Evolutionary conservation across 2,888 invertebrate genomes (phyloP).

Genomic region (Apamea epomidion): DNA sequence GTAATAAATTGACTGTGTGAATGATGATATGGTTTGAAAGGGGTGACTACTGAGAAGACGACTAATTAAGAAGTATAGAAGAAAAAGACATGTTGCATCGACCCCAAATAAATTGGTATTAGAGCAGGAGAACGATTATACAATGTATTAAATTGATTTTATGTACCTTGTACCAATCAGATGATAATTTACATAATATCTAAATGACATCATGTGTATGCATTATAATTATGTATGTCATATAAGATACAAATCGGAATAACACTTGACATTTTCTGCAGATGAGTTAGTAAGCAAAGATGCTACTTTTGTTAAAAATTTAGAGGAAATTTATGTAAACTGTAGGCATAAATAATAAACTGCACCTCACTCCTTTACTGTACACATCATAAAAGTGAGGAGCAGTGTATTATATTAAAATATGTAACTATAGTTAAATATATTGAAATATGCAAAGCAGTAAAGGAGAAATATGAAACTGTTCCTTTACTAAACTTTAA

Average conservation of each 20-base stretch:
- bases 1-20: background rate
- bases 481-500: background rate
- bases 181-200: background rate
- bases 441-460: background rate
- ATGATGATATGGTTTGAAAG: background rate
- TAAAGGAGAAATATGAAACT: background rate
- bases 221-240: constrained; percentile 4
- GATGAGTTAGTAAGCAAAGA: no score
- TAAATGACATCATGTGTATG: background rate
- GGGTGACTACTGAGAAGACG: no score
- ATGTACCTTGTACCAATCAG: background rate
- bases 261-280: background rate
- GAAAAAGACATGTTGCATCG: background rate
- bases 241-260: background rate
- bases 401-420: background rate
- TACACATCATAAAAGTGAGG: background rate
- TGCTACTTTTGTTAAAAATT: background rate
- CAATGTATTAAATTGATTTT: background rate
- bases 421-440: background rate
- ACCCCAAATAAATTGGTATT: background rate
- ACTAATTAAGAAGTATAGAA: background rate
- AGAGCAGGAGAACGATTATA: background rate
- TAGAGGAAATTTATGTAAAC: background rate
- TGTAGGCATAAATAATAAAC: background rate
- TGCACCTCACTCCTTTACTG: background rate